These are phyloP conservation scores for Nymphalis polychloros DNA, from an alignment of 2,888 invertebrate genomes.

Conservation along the genomic window DNA sequence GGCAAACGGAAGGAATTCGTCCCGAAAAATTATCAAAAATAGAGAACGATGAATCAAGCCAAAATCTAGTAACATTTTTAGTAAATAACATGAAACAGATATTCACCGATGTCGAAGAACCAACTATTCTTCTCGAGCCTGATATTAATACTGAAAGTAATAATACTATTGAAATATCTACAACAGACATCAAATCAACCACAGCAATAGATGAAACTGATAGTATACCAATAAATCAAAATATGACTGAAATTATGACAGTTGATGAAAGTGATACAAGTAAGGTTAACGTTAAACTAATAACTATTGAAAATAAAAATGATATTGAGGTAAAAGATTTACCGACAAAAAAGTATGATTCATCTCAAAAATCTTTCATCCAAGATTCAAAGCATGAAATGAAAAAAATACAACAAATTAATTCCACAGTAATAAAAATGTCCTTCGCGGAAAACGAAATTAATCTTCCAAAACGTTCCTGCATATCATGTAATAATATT, in stretches of 20 bases:
- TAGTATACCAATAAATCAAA: background rate
- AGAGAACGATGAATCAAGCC: constrained; percentile 43
- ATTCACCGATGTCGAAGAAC: constrained; percentile 50
- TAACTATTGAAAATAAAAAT: background rate
- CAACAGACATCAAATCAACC: constrained; percentile 19
- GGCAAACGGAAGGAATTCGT: constrained; percentile 52
- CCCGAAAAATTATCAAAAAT: constrained; percentile 42
- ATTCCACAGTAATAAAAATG: constrained; percentile 32
- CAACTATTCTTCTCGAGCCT: constrained; percentile 31
- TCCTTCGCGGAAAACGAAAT: constrained; percentile 30
- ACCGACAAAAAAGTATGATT: constrained; percentile 33
- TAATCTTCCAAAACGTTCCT: constrained; percentile 48
- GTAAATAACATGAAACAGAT: constrained; percentile 62
- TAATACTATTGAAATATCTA: constrained; percentile 11
- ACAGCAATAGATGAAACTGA: too few relatives aligned
- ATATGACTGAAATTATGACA: too few relatives aligned
- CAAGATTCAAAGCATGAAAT: constrained; percentile 43
- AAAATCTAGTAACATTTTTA: constrained; percentile 57
- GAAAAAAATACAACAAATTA: constrained; percentile 20
- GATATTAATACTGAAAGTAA: constrained; percentile 28
- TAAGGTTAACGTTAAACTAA: background rate
- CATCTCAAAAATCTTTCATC: constrained; percentile 44
- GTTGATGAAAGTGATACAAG: background rate
- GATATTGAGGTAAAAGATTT: constrained; percentile 42
- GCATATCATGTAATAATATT: constrained; percentile 63